Conservation (phyloP, 2,113 vertebrate species). For the Neogobius melanostomus region DNA sequence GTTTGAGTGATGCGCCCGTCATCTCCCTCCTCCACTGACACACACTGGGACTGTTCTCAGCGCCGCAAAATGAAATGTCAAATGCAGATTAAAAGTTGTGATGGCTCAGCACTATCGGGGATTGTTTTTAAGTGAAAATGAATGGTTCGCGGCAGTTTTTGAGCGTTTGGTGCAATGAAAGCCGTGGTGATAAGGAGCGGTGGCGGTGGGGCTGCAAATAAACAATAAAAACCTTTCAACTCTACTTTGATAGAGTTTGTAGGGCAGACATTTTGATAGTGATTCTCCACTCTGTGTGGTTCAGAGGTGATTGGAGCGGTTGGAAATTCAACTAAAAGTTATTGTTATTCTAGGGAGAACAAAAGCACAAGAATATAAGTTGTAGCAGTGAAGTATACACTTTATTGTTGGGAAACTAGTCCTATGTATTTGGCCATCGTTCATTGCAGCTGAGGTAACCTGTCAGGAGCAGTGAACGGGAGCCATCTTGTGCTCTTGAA, state of each 20-base stretch:
- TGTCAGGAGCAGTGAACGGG: too few relatives aligned
- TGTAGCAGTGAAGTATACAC: neutral
- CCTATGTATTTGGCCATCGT: too few relatives aligned
- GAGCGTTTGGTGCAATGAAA: slow-evolving; percentile 39
- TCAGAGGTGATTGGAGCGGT: neutral
- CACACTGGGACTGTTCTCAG: slow-evolving; percentile 34
- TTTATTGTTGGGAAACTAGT: too few relatives aligned
- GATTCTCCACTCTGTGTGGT: slow-evolving; percentile 50
- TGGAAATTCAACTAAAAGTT: neutral
- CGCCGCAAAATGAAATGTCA: slow-evolving; percentile 57
- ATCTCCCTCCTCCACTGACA: slow-evolving; percentile 30
- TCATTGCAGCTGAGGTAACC: too few relatives aligned
- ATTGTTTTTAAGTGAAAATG: slow-evolving; percentile 44
- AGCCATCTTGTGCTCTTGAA: too few relatives aligned
- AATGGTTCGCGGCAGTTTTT: neutral
- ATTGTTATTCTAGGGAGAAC: too few relatives aligned
- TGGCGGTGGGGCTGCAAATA: slow-evolving; percentile 18
- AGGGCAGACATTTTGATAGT: slow-evolving; percentile 39
- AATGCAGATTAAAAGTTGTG: slow-evolving; percentile 57
- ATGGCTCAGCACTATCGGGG: slow-evolving; percentile 40
- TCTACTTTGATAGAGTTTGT: slow-evolving; percentile 39
- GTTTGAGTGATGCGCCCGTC: slow-evolving; percentile 48
- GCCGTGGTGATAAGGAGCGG: slow-evolving; percentile 38
- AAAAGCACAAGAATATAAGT: neutral
- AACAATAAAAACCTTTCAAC: slow-evolving; percentile 50